Evolutionary conservation across 2,888 invertebrate species (phyloP).

Genomic region (Pomacea canaliculata): DNA sequence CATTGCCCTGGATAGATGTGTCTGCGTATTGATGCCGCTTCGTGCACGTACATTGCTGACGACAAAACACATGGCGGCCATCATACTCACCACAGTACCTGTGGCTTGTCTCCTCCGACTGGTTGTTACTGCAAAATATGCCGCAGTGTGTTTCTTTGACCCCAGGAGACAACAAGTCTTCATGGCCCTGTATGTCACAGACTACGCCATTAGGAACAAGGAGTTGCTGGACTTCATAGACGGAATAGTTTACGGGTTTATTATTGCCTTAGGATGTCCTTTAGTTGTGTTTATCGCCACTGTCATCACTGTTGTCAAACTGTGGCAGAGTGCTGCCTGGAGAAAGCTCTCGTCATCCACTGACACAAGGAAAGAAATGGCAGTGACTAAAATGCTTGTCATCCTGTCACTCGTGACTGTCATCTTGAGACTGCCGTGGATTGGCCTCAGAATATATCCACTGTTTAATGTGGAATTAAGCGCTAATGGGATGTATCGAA

Average conservation of each 20-base stretch:
- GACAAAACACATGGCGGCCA: not conserved
- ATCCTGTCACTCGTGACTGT: not conserved
- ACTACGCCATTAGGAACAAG: not conserved
- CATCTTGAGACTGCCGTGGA: not conserved
- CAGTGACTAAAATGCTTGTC: conserved; percentile 10
- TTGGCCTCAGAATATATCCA: not conserved
- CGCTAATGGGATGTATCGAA: not conserved
- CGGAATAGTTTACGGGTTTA: conserved; percentile 6
- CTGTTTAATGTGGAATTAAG: not conserved
- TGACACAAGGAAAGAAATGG: not conserved
- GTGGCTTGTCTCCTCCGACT: no score
- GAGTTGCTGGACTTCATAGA: not conserved
- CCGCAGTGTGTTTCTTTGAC: no score
- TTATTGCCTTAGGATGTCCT: not conserved
- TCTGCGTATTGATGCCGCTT: not conserved
- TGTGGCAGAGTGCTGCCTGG: not conserved
- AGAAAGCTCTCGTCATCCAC: not conserved
- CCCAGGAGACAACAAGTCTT: no score
- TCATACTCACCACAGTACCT: no score
- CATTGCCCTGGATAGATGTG: no score
- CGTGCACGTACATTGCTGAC: not conserved
- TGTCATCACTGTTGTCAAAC: conserved; percentile 2
- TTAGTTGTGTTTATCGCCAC: not conserved
- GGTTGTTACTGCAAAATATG: no score
- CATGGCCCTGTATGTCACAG: no score